phyloP scores from a whole-genome alignment of 2,888 invertebrate genomes.

The Andrena camellia region DNA sequence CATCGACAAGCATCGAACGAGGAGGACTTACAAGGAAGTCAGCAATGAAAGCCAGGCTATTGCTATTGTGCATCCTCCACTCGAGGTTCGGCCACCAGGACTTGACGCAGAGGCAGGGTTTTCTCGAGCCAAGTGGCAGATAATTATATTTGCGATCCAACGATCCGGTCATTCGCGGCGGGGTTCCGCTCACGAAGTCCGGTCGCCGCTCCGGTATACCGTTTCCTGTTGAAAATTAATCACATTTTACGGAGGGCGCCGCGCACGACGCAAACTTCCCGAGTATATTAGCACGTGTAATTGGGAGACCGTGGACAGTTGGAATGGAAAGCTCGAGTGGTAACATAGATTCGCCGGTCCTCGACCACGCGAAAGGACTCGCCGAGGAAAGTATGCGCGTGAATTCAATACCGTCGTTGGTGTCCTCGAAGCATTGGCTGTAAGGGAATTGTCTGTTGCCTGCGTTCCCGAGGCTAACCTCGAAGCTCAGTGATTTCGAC shows the following conservation, averaged over 20 bases:
- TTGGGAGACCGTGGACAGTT: neutral
- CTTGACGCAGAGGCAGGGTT: conserved; percentile 89
- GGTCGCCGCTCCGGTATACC: conserved; percentile 61
- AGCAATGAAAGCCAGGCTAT: conserved; percentile 88
- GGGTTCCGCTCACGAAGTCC: conserved; percentile 82
- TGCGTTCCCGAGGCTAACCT: conserved; percentile 89
- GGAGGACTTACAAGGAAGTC: conserved; percentile 87
- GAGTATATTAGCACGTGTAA: conserved; percentile 35
- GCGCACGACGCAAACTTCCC: conserved; percentile 11
- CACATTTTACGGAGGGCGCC: conserved; percentile 12
- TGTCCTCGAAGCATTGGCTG: conserved; percentile 63
- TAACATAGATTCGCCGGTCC: neutral
- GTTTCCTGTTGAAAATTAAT: conserved; percentile 74
- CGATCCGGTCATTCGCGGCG: conserved; percentile 84
- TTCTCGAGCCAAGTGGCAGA: conserved; percentile 86
- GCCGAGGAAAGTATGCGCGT: neutral
- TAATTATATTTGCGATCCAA: conserved; percentile 85
- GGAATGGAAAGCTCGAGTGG: neutral
- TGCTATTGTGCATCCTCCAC: conserved; percentile 89
- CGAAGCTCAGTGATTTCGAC: conserved; percentile 87
- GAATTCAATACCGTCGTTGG: conserved; percentile 33
- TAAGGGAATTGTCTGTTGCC: conserved; percentile 83
- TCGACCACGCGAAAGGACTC: neutral
- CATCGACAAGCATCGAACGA: neutral
- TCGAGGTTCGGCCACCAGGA: conserved; percentile 89